Base-by-base conservation (phyloP, 2,797 vertebrate species). In the Agapornis canus region DNA sequence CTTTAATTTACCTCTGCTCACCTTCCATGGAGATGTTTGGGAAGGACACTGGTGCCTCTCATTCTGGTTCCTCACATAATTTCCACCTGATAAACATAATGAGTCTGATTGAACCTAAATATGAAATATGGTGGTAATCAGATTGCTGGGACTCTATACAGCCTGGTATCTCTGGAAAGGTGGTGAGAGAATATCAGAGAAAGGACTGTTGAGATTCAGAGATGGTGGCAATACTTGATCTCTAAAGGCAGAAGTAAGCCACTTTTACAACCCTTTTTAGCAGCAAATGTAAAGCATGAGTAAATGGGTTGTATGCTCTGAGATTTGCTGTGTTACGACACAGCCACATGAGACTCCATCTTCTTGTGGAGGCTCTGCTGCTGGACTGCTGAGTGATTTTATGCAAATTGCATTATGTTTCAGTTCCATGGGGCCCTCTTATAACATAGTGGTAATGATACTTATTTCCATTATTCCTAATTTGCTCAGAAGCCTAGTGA, bases 391-490 rank as follows among this genome's bases (percentile, higher is more conserved):
- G 47, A 14, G 42, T 70, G 59, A 43, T 80, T 76, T 82, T 27
- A 87, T 43, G 27, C 35, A 87, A 89, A 82, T 29, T 56, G 16
- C 12, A 43, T 43, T 59, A 13, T 37, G 37, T 77, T 82, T 65
- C 35, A 40, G 0, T 66, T 88, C 56, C 43, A 6, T 1, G 26
- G 9, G 22, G 8, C 5, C 13, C 5, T 64, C 22, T n/a, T 5
- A 14, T 49, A 45, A 80, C 79, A 4, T 0, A 32, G 27, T 15
- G 40, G 9, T n/a, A 65, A 25, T n/a, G 12, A 42, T 61, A 35
- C 4, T 49, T 85, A 31, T 54, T 92, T 54, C 43, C 1, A 1
- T 27, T 66, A 35, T 29, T 77, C 20, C 40, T 77, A 13, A 49
- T 77, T 80, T 76, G 5, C 59, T 64, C 71, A 66, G 71, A 48